Conservation (phyloP, 1,140 invertebrate genomes). For the Drosophila elegans region DNA sequence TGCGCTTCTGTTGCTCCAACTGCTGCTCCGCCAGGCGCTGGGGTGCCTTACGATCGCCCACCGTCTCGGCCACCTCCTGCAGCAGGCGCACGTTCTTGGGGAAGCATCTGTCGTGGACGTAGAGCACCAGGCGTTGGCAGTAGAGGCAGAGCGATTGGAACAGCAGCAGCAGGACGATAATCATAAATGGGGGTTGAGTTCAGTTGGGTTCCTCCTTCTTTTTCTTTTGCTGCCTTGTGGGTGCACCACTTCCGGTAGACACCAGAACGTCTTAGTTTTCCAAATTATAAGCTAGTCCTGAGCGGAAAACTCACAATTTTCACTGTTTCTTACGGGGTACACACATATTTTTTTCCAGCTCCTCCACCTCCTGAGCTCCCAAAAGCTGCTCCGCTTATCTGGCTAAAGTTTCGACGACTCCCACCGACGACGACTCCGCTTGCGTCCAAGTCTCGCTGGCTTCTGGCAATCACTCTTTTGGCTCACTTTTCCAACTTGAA, state of each 20-base stretch:
- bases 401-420: slow-evolving; percentile 20
- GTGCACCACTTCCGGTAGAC: slow-evolving; percentile 24
- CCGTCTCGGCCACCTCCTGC: slow-evolving; percentile 78
- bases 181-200: slow-evolving; percentile 72
- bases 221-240: slow-evolving; percentile 5
- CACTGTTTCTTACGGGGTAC: slow-evolving; percentile 23
- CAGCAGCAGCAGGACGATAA: slow-evolving; percentile 84
- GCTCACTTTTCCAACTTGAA: slow-evolving; percentile 70
- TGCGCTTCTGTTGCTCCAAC: slow-evolving; percentile 60
- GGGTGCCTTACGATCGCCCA: slow-evolving; percentile 73
- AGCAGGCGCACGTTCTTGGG: slow-evolving; percentile 78
- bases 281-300: neutral
- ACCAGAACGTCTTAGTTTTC: neutral
- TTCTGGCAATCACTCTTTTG: slow-evolving; percentile 32
- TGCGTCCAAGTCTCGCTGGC: slow-evolving; percentile 43
- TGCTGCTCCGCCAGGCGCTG: slow-evolving; percentile 69
- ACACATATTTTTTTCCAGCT: slow-evolving; percentile 37
- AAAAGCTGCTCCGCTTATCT: slow-evolving; percentile 37
- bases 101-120: slow-evolving; percentile 83
- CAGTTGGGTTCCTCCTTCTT: slow-evolving; percentile 3
- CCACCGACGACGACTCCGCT: slow-evolving; percentile 50
- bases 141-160: slow-evolving; percentile 84
- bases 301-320: slow-evolving; percentile 9
- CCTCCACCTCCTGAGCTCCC: slow-evolving; percentile 44
- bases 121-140: slow-evolving; percentile 81